Evolutionary conservation across 2,797 vertebrate species (phyloP), one percentile per base, ranked within the genome.

Genomic region (Premnoplex brunnescens): DNA sequence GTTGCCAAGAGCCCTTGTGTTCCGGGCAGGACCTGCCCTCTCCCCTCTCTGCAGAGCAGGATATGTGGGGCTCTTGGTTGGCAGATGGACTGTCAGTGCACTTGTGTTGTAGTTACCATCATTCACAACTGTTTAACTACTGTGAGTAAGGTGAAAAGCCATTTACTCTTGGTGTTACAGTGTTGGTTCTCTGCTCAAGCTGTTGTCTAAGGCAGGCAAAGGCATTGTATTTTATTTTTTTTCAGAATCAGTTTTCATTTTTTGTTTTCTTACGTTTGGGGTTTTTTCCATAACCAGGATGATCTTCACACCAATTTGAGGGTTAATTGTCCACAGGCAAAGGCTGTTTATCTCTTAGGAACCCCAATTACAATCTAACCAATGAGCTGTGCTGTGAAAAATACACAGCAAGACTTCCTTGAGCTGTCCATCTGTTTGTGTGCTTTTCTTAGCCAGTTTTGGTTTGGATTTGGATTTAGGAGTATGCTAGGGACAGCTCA

Each of bases 341-440:
- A 88, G 30, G 37, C 26, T 43, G 18, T 84, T 89, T 46, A 22
- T 81, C 52, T 77, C 56, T 82, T n/a, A 63, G 84, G 77, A 79
- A 44, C 8, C 12, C 52, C 66, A 32, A 0, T 82, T 95, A 51
- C 46, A 68, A 78, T 37, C 46, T 91, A 48, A 64, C 48, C 28
- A 20, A 14, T 41, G 52, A 89, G 21, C 66, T 55, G 37, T 56
- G 39, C 41, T 74, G 32, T 54, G 58, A 69, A 89, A 51, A 78
- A 68, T 22, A 69, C 44, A 48, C 85, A 75, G 76, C 26, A 34
- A 46, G 69, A 55, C 58, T 85, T 88, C 67, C 75, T 67, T 68
- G 49, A 73, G 52, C 55, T 90, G 43, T 74, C 85, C 75, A 46
- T 94, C 86, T 91, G 77, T 72, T 63, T 77, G 27, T 59, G 14